A percentile compares a stretch with the other conserved stretches of the same genome.
phyloP scores from a whole-genome alignment of 1,140 invertebrate species.

The Drosophila kurseongensis region DNA sequence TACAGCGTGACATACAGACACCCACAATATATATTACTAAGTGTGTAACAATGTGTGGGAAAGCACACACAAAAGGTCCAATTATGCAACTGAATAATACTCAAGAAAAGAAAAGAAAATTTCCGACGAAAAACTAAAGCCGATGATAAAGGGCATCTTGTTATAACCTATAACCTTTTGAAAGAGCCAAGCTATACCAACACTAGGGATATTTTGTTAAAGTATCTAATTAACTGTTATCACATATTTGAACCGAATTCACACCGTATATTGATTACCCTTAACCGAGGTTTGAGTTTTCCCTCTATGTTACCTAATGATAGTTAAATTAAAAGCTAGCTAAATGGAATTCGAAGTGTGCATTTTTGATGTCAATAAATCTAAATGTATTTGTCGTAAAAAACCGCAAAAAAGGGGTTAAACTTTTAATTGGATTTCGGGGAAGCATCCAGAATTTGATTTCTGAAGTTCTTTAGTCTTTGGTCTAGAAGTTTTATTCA shows the following conservation, averaged over 20 bases:
- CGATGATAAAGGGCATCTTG: constrained; percentile 27
- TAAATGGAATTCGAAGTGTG: constrained; percentile 66
- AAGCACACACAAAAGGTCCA: constrained; percentile 71
- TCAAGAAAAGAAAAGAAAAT: constrained; percentile 24
- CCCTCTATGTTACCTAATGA: constrained; percentile 36
- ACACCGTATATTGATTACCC: constrained; percentile 10
- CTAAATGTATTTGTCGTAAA: constrained; percentile 75
- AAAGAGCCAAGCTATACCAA: constrained; percentile 32
- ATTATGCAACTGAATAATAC: constrained; percentile 75
- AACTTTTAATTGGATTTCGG: constrained; percentile 31
- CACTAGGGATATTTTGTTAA: constrained; percentile 49
- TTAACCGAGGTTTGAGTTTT: constrained; percentile 8
- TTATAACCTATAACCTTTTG: constrained; percentile 46
- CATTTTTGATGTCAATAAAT: constrained; percentile 81
- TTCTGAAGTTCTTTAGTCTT: constrained; percentile 5
- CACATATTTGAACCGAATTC: constrained; percentile 20
- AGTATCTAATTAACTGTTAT: constrained; percentile 37
- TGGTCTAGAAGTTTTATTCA: constrained; percentile 14
- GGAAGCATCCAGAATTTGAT: constrained; percentile 4
- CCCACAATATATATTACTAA: constrained; percentile 56
- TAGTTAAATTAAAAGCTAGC: constrained; percentile 52
- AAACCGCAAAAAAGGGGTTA: background rate
- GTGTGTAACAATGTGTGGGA: constrained; percentile 65
- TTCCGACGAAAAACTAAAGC: constrained; percentile 12
- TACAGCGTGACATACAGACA: constrained; percentile 38